phyloP scores from a whole-genome alignment of 2,888 invertebrate species.

The Acronicta psi region DNA sequence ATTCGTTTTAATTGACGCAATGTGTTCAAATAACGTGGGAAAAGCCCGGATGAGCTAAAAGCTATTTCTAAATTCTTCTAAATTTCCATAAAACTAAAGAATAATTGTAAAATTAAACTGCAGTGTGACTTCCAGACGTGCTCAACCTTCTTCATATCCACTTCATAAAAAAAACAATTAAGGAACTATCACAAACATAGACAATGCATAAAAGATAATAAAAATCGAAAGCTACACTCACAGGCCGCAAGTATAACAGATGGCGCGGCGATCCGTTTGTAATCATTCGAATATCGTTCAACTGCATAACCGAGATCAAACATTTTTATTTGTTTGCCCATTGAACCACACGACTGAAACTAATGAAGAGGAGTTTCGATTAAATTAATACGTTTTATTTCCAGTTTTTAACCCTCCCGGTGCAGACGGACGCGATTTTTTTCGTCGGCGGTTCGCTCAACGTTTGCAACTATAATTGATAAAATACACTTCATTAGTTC shows the following conservation, averaged over 20 bases:
- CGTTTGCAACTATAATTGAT: conserved; percentile 74
- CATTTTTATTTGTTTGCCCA: conserved; percentile 87
- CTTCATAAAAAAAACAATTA: conserved; percentile 26
- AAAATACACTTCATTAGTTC: conserved; percentile 75
- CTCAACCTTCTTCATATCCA: conserved; percentile 8
- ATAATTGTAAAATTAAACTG: neutral
- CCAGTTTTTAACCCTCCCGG: conserved; percentile 66
- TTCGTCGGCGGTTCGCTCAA: conserved; percentile 63
- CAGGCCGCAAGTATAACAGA: conserved; percentile 61
- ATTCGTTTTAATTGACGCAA: too few relatives aligned
- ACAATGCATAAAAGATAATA: conserved; percentile 58
- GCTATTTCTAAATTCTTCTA: too few relatives aligned
- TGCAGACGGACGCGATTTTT: conserved; percentile 69
- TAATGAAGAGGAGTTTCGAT: conserved; percentile 87
- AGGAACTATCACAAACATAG: conserved; percentile 46
- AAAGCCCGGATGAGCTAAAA: too few relatives aligned
- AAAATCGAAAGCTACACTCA: conserved; percentile 47
- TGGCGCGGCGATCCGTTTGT: conserved; percentile 69
- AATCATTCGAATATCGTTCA: conserved; percentile 81
- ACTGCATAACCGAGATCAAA: conserved; percentile 85
- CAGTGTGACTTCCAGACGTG: neutral
- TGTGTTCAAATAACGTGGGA: too few relatives aligned
- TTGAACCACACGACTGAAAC: conserved; percentile 84
- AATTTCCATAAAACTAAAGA: neutral
- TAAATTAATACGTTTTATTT: conserved; percentile 85